These are phyloP conservation scores for Typhlichthys subterraneus DNA, from an alignment of 2,797 vertebrate genomes.

Conservation along the genomic window DNA sequence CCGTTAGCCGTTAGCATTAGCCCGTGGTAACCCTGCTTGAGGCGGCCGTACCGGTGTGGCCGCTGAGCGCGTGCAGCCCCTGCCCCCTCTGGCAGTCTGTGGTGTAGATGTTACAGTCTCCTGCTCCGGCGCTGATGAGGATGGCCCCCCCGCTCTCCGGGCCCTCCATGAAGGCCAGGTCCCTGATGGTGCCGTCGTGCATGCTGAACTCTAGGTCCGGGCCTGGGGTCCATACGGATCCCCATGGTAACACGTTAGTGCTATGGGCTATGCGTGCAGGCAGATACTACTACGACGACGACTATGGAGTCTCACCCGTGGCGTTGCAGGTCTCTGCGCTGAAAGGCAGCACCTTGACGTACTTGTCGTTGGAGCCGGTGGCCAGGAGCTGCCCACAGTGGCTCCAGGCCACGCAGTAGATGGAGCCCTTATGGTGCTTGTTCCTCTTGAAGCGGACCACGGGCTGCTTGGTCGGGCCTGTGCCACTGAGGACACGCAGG, in stretches of 20 bases:
- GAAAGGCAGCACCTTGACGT: conserved; percentile 96
- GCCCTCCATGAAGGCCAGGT: conserved; percentile 98
- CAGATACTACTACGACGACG: too few species aligned
- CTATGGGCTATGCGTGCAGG: too few species aligned
- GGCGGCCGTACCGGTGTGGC: conserved; percentile 86
- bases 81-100: conserved; percentile 97
- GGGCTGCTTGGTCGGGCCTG: conserved; percentile 82
- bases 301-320: conserved; percentile 81
- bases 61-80: conserved; percentile 94
- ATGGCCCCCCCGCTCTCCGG: conserved; percentile 95
- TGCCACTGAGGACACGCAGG: conserved; percentile 64
- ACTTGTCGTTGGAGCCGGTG: conserved; percentile 98
- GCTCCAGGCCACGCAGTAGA: conserved; percentile 99
- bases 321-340: conserved; percentile 95
- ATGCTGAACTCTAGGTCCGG: conserved; percentile 99
- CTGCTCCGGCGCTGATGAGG: conserved; percentile 96
- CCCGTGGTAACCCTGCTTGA: not conserved
- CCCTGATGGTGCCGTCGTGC: conserved; percentile 98
- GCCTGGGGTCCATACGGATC: conserved; percentile 65
- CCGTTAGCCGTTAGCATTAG: too few species aligned
- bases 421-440: conserved; percentile 98
- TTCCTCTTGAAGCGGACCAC: conserved; percentile 95
- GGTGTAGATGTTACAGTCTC: conserved; percentile 98
- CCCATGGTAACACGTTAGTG: too few species aligned
- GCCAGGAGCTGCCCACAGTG: conserved; percentile 95